Base-by-base conservation (phyloP, 2,797 vertebrate genomes). In the Acrossocheilus wenchowensis region DNA sequence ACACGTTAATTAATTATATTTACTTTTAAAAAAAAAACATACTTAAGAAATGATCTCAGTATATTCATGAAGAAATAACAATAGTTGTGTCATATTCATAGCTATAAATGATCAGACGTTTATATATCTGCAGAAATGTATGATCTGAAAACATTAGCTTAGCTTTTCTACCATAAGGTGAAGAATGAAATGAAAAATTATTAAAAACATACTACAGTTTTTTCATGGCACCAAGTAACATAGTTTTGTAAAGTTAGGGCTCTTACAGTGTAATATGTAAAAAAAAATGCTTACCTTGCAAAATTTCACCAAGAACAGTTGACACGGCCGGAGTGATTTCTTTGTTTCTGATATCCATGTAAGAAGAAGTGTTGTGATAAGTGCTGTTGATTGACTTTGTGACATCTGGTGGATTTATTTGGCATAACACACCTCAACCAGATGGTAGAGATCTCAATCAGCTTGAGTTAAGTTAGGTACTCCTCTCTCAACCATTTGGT, bases 271-370 rank as follows among this genome's bases (percentile, higher is more conserved):
- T 52, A 77, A 77, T 26, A 26, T 1, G 26, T 26, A 54, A 36
- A 77, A 54, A 77, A 77, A 34, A 36, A 50, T 75, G 72, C n/a
- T 50, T 48, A 75, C 74, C 50, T 23, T 77, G 30, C 4, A 77
- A 54, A 77, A 36, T 54, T 77, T 36, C 30, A 54, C 8, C 74
- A 77, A 77, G 21, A 36, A 12, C 9, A 36, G 48, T 39, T 54
- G 8, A 54, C 36, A n/a, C n/a, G 48, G 4, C 74, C 34, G 26
- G 48, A 52, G 74, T 19, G 48, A 77, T 52, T 77, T 57, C 21
- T 23, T 57, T 8, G 54, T 8, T 23, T 57, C 19, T 54, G 52
- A 54, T 19, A 54, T 54, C 52, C 52, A 54, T 54, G 52, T 6
- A 1, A 23, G 52, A 54, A 0, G 19, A 54, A 54, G 52, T 54